Percentiles rank a stretch among this genome's conserved stretches.
Evolutionary conservation across 2,888 invertebrate genomes (phyloP).

Genomic region (Scaptodrosophila latifasciaeformis): DNA sequence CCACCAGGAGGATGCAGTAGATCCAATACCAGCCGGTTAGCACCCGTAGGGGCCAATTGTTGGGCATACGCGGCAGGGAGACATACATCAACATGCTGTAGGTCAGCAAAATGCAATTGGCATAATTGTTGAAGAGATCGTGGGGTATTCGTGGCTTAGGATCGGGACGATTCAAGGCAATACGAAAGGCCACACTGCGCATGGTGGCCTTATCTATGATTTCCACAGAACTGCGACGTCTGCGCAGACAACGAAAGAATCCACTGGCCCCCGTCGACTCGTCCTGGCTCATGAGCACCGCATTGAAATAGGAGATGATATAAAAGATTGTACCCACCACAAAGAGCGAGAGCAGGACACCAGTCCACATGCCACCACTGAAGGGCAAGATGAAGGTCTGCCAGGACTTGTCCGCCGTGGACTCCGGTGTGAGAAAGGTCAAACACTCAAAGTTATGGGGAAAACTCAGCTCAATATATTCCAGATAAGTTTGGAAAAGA

Average conservation of each 20-base stretch:
- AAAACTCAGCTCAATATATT: slow-evolving; percentile 83
- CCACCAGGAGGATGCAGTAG: slow-evolving; percentile 86
- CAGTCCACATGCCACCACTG: slow-evolving; percentile 85
- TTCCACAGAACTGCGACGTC: slow-evolving; percentile 2
- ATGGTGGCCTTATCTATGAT: slow-evolving; percentile 18
- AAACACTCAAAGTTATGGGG: slow-evolving; percentile 89
- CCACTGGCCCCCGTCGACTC: slow-evolving; percentile 1
- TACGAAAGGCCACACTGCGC: slow-evolving; percentile 57
- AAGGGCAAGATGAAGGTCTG: slow-evolving; percentile 88
- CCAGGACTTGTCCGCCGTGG: slow-evolving; percentile 88
- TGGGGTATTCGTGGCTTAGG: background rate
- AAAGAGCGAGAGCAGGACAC: slow-evolving; percentile 81
- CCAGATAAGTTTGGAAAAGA: slow-evolving; percentile 82
- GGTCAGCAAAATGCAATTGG: slow-evolving; percentile 85
- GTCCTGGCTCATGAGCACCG: slow-evolving; percentile 33
- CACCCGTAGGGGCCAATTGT: slow-evolving; percentile 86
- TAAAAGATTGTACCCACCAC: slow-evolving; percentile 82
- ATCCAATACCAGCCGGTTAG: slow-evolving; percentile 93
- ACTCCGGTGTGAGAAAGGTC: slow-evolving; percentile 89
- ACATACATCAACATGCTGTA: slow-evolving; percentile 88
- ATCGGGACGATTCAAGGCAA: slow-evolving; percentile 48
- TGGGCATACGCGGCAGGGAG: slow-evolving; percentile 84
- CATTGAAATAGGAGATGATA: slow-evolving; percentile 77
- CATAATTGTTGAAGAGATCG: slow-evolving; percentile 83
- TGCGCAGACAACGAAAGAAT: slow-evolving; percentile 46